Conservation (phyloP, 2,888 invertebrate species). For the Coleophora deauratella region DNA sequence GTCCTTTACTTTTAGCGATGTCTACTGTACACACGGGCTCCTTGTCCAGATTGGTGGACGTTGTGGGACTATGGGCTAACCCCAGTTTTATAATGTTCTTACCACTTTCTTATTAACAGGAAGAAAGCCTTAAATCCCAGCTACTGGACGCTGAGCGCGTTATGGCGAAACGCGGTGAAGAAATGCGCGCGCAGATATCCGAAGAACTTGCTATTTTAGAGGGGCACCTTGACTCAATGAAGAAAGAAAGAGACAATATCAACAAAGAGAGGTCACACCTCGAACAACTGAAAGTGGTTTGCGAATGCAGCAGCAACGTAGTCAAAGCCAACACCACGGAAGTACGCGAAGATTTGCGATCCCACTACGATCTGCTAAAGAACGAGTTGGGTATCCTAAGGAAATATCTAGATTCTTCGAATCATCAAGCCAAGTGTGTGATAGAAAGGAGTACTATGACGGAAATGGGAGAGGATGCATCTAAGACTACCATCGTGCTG, state of each 20-base stretch:
- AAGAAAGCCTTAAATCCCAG: conserved; percentile 42
- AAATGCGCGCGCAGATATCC: conserved; percentile 48
- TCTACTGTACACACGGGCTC: too few species aligned
- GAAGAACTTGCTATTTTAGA: conserved; percentile 44
- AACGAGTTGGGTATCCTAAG: conserved; percentile 39
- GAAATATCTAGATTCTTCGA: conserved; percentile 34
- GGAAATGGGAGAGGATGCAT: conserved; percentile 22
- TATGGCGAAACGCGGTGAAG: conserved; percentile 43
- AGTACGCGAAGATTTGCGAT: conserved; percentile 21
- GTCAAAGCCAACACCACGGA: conserved; percentile 19
- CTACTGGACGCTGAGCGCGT: conserved; percentile 41
- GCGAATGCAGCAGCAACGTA: conserved; percentile 15
- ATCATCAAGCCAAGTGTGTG: conserved; percentile 30
- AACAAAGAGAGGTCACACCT: conserved; percentile 36
- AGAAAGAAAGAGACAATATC: conserved; percentile 42
- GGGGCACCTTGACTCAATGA: conserved; percentile 39
- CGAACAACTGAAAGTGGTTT: conserved; percentile 22
- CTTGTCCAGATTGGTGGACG: too few species aligned
- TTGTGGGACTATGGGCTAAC: too few species aligned
- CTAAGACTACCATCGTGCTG: conserved; percentile 24
- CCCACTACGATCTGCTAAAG: conserved; percentile 38
- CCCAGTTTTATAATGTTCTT: too few species aligned
- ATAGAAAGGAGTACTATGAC: conserved; percentile 40
- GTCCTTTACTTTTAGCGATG: too few species aligned
- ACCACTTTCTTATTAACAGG: conserved; percentile 32